Base-by-base conservation (phyloP, 1,140 invertebrate genomes). In the Oreohelix idahoensis region DNA sequence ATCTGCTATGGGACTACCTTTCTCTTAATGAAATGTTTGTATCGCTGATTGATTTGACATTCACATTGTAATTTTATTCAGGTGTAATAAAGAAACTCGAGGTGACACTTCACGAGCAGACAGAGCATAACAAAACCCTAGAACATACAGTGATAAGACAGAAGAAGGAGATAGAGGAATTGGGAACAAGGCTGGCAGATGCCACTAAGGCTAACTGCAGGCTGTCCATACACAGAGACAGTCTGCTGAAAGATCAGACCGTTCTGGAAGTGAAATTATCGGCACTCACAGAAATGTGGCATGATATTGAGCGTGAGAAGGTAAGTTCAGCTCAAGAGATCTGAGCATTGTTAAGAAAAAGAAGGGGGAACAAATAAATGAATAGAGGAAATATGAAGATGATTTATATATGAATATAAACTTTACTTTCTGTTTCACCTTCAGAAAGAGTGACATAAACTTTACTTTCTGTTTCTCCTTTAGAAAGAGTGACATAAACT, bases 281-380 rank as follows among this genome's bases (percentile, higher is more conserved):
- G 8, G 77, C 77, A 4, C 77, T 79, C 8, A 79, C 77, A 38
- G 58, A 79, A 17, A 79, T 79, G 77, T 79, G 77, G 77, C 77
- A 66, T 38, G 77, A 79, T 26, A 79, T 66, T 58, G 51, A 79
- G 23, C 17, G 4, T 66, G 77, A 79, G 29, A 79, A 66, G 77
- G 77, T 79, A 4, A 38, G 77, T 36, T 11, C 5, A 15, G 35
- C 26, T 11, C 53, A 10, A 23, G 2, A 23, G 53, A 58, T 58
- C n/a, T n/a, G n/a, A n/a, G n/a, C n/a, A n/a, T n/a, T n/a, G n/a
- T n/a, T n/a, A n/a, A n/a, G n/a, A n/a, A n/a, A n/a, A n/a, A n/a
- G n/a, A n/a, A n/a, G n/a, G n/a, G n/a, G n/a, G n/a, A n/a, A n/a
- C n/a, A n/a, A n/a, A n/a, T n/a, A n/a, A n/a, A n/a, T n/a, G n/a